phyloP scores from a whole-genome alignment of 2,888 invertebrate species.

The Acholoe squamosa region DNA sequence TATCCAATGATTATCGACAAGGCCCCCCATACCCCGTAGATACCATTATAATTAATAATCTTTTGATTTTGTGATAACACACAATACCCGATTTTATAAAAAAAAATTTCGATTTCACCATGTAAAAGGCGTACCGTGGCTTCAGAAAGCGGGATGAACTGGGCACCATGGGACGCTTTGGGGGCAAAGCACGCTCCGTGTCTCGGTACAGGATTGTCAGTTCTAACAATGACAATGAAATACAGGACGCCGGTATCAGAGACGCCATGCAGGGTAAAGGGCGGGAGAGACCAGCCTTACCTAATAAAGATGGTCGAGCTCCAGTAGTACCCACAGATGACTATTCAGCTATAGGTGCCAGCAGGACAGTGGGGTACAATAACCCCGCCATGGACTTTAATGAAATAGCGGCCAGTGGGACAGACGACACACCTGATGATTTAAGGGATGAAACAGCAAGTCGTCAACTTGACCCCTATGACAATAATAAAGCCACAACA shows the following conservation, averaged over 20 bases:
- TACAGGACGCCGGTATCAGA: not conserved
- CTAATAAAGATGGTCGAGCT: not conserved
- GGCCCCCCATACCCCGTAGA: too few species aligned
- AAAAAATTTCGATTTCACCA: not conserved
- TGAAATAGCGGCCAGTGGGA: not conserved
- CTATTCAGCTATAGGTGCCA: too few species aligned
- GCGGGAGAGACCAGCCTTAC: not conserved
- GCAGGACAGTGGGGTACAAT: not conserved
- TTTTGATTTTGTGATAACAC: not conserved
- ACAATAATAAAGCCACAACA: not conserved
- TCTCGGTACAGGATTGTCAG: not conserved
- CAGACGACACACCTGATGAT: not conserved
- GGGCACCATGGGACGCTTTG: conserved; percentile 10
- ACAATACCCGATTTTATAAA: not conserved
- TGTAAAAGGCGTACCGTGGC: not conserved
- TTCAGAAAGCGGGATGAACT: conserved; percentile 7
- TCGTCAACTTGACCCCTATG: not conserved
- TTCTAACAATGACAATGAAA: not conserved
- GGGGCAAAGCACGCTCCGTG: not conserved
- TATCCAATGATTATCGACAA: too few species aligned
- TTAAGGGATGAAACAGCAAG: too few species aligned
- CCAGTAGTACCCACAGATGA: not conserved
- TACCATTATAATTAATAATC: too few species aligned
- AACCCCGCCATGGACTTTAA: not conserved
- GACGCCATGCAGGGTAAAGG: not conserved